Evolutionary conservation across 2,113 vertebrate species (phyloP), one percentile per base, ranked within the genome.

Genomic region (Burhinus oedicnemus): DNA sequence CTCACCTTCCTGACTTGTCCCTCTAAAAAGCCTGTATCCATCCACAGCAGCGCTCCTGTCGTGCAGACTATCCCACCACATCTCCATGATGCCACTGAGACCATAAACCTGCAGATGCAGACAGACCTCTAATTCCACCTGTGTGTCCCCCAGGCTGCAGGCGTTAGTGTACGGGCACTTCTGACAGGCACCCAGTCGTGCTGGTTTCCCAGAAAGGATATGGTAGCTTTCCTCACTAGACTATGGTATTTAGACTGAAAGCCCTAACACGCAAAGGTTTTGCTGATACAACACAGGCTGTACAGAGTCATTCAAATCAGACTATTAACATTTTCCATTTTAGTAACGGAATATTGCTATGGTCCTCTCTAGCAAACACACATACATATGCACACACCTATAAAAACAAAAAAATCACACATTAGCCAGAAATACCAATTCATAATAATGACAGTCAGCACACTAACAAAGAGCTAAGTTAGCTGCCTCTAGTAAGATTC

Each of bases 381-480:
- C 3, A 0, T 26, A 20, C 66, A 45, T 29, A 32, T 18, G 15
- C 7, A 34, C 18, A 71, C 42, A 83, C 34, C 25, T 94, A 93
- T 58, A 94, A 85, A 91, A 93, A 20, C 52, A 93, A 89, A 72
- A 47, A 23, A 49, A 81, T 68, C 47, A 76, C 34, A 91, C 23
- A 45, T 95, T 68, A 79, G 60, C 51, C 27, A 83, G 51, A 96
- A 97, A 93, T 87, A 51, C 6, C 12, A 40, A 52, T 58, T 84
- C 70, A 54, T 81, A 94, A 51, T 55, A 93, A 27, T 32, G 83
- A 90, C 44, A 88, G 69, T 27, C 55, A 95, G 29, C 18, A 69
- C 45, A 66, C 62, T 74, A 81, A 38, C 5, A 27, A 66, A 96
- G 85, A 96, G 19, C 26, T 69, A 47, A 32, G 49, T 49, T 65